Evolutionary conservation across 1,140 invertebrate species (phyloP).

Genomic region (Aethina tumida): DNA sequence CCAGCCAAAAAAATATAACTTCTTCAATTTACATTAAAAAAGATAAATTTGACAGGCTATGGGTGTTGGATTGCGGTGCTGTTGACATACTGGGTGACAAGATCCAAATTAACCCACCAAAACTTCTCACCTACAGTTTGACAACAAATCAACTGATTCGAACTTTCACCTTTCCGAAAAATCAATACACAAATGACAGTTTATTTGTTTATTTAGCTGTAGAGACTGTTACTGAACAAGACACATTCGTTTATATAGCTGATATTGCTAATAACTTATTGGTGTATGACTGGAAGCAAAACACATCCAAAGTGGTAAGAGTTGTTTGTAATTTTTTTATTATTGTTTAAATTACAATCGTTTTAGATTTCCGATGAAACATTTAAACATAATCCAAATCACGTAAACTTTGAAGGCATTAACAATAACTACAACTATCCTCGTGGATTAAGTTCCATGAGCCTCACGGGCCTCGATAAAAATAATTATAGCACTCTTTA

Average conservation of each 20-base stretch:
- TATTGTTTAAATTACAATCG: too few species aligned
- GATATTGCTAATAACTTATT: conserved; percentile 54
- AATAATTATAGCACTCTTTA: too few species aligned
- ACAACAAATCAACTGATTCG: conserved; percentile 54
- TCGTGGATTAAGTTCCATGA: too few species aligned
- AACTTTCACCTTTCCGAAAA: conserved; percentile 47
- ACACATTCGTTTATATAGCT: conserved; percentile 52
- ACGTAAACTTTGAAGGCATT: too few species aligned
- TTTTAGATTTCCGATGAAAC: too few species aligned
- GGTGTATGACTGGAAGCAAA: conserved; percentile 56
- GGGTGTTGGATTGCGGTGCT: conserved; percentile 63
- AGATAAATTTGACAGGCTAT: conserved; percentile 60
- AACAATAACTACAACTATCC: too few species aligned
- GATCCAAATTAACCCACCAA: conserved; percentile 38
- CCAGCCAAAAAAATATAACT: too few species aligned
- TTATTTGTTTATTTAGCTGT: conserved; percentile 66
- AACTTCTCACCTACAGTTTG: conserved; percentile 60
- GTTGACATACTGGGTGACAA: conserved; percentile 15
- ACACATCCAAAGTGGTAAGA: too few species aligned
- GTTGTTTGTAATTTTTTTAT: too few species aligned
- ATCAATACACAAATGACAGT: conserved; percentile 53
- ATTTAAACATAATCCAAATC: too few species aligned
- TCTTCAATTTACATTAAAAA: too few species aligned
- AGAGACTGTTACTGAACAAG: conserved; percentile 54
- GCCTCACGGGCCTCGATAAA: too few species aligned